phyloP scores from a whole-genome alignment of 2,888 invertebrate genomes.

The Acleris literana region DNA sequence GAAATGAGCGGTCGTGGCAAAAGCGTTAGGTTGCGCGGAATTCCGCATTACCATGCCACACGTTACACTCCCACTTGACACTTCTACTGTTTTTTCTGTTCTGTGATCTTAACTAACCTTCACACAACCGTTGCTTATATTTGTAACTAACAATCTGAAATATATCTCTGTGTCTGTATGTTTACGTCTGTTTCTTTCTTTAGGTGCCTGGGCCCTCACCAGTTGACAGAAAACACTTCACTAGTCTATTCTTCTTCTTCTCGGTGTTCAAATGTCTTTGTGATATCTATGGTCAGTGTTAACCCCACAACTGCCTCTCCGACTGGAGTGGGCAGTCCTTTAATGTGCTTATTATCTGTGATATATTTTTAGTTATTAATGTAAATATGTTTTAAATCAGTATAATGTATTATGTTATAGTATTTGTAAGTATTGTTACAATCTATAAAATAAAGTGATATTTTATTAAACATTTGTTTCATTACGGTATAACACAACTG shows the following conservation, averaged over 20 bases:
- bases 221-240: slow-evolving; percentile 32
- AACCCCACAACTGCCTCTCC: slow-evolving; percentile 1
- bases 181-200: slow-evolving; percentile 31
- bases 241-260: slow-evolving; percentile 47
- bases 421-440: slow-evolving; percentile 14
- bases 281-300: slow-evolving; percentile 44
- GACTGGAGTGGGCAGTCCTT: slow-evolving; percentile 5
- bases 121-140: neutral
- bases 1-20: no score
- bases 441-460: neutral
- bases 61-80: no score
- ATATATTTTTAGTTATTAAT: slow-evolving; percentile 29
- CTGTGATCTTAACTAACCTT: no score
- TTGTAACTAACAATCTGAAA: slow-evolving; percentile 19
- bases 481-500: no score
- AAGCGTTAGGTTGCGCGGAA: no score
- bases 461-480: no score
- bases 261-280: slow-evolving; percentile 53
- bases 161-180: slow-evolving; percentile 20
- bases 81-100: no score
- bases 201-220: slow-evolving; percentile 35
- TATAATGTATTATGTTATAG: slow-evolving; percentile 29
- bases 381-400: slow-evolving; percentile 24
- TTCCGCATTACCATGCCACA: no score
- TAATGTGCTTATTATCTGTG: slow-evolving; percentile 37